Evolutionary conservation across 1,140 invertebrate species (phyloP).

Genomic region (Muscidifurax raptorellus): DNA sequence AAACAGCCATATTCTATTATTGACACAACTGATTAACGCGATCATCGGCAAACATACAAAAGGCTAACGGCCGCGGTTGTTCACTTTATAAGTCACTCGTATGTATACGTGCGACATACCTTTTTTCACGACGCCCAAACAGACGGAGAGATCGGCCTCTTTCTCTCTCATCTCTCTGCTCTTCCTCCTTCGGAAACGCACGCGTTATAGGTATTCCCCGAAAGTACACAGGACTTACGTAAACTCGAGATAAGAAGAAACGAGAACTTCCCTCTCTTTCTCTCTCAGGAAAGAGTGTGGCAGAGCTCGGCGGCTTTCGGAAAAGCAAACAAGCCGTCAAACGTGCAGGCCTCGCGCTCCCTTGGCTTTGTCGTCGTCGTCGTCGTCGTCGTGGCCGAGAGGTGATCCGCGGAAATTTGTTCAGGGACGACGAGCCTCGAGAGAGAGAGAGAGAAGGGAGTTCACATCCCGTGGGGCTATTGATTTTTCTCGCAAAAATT

Average conservation of each 20-base stretch:
- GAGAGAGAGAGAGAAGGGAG: no score
- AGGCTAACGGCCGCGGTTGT: slow-evolving; percentile 13
- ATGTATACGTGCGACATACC: neutral
- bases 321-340: slow-evolving; percentile 45
- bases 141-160: neutral
- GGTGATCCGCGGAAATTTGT: slow-evolving; percentile 42
- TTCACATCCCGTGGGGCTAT: neutral
- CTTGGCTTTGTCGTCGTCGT: neutral
- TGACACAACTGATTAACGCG: slow-evolving; percentile 32
- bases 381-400: neutral
- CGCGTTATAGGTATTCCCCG: slow-evolving; percentile 34
- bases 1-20: neutral
- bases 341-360: slow-evolving; percentile 8
- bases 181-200: slow-evolving; percentile 15
- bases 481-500: slow-evolving; percentile 18
- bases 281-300: neutral
- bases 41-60: neutral
- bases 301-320: slow-evolving; percentile 20
- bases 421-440: neutral
- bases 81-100: slow-evolving; percentile 5
- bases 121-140: neutral
- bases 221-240: slow-evolving; percentile 53
- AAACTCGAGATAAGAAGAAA: slow-evolving; percentile 48
- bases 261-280: slow-evolving; percentile 9
- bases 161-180: no score